Conservation (phyloP, 1,140 invertebrate species). For the Diorhabda carinulata region DNA sequence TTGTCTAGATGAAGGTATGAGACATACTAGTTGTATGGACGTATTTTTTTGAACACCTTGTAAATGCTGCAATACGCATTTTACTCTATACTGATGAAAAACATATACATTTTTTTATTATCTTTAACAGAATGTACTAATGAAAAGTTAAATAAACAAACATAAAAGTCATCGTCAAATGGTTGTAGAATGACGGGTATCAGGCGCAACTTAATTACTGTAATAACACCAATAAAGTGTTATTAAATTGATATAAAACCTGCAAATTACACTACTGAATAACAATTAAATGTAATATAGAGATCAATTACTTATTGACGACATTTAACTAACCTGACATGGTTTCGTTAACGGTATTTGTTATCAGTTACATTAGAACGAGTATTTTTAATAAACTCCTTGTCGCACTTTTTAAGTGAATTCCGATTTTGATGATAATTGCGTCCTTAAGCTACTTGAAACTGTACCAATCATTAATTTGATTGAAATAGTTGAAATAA, state of each 20-base stretch:
- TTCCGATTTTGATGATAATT: too few relatives aligned
- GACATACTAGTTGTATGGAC: too few relatives aligned
- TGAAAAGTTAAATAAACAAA: background rate
- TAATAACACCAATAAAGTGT: constrained; percentile 25
- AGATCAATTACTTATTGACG: constrained; percentile 22
- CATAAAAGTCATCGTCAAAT: constrained; percentile 10
- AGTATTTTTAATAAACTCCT: too few relatives aligned
- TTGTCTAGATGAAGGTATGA: too few relatives aligned
- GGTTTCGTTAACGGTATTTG: constrained; percentile 30
- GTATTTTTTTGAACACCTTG: too few relatives aligned
- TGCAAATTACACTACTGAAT: constrained; percentile 10
- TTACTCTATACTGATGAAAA: too few relatives aligned
- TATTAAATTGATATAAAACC: constrained; percentile 26
- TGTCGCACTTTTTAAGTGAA: too few relatives aligned
- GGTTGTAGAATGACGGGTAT: constrained; percentile 6
- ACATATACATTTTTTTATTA: too few relatives aligned
- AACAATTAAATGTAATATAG: constrained; percentile 17
- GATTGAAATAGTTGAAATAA: too few relatives aligned
- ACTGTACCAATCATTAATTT: too few relatives aligned
- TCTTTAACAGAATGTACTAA: background rate
- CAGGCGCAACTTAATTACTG: constrained; percentile 15
- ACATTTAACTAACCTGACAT: constrained; percentile 28
- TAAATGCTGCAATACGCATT: too few relatives aligned
- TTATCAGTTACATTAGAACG: constrained; percentile 16
- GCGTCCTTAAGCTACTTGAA: too few relatives aligned